Base-by-base conservation (phyloP, 2,113 vertebrate genomes). In the Strigops habroptila region DNA sequence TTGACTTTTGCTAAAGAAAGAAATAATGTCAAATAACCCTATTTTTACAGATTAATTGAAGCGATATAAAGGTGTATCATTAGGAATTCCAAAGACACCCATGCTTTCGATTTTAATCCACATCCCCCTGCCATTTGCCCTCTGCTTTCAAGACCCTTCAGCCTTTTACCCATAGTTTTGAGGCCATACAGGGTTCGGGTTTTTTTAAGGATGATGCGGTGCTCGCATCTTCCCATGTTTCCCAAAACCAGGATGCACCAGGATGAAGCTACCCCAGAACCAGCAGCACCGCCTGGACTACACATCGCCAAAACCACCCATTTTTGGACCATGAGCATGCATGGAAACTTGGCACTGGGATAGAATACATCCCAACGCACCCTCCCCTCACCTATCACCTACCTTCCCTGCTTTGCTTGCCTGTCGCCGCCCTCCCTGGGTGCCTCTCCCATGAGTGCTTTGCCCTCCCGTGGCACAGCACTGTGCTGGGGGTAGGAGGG, bases 151-250 rank as follows among this genome's bases (percentile, higher is more conserved):
- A 52, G 39, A 27, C 28, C 49, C 15, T 10, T 9, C 63, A 70
- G 37, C 53, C 18, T 65, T 70, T 21, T 7, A 31, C 25, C 76
- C 1, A 0, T 0, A 1, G 4, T 33, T 90, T 3, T 35, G 74
- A 87, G 28, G 46, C 37, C 18, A 10, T 0, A 28, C 0, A 41
- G 8, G 15, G 12, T 8, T 14, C 28, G 37, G 8, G 30, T 35
- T 22, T 76, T 49, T 80, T 41, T 8, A 63, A 43, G 30, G 53
- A 43, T 5, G 18, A 60, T 0, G 43, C 1, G 74, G 28, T 3
- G 8, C 53, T 37, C 1, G 0, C 0, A 1, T 8, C 44, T 60
- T n/a, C 60, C 81, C 43, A 3, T 3, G 3, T 4, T 46, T 57
- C 48, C 67, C 41, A 0, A 33, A 37, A 21, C 5, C 4, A 1